A percentile compares a stretch with the other conserved stretches of the same genome.
Conservation (phyloP, 2,797 vertebrate genomes). For the Pelodytes ibericus region DNA sequence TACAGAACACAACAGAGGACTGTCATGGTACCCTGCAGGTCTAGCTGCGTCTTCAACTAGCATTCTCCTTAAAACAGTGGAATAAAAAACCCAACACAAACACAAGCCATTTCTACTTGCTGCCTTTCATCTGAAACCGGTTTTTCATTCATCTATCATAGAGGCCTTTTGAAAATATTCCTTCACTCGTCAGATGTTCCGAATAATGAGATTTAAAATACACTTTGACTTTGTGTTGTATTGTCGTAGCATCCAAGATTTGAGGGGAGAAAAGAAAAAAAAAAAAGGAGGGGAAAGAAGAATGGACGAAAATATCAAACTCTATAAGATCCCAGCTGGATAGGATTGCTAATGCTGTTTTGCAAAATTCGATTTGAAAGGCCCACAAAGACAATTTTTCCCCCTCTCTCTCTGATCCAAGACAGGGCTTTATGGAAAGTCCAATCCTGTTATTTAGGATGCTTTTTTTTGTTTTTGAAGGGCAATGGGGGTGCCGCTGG, state of each 20-base stretch:
- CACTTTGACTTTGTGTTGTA: conserved; percentile 69
- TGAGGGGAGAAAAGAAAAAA: conserved; percentile 5
- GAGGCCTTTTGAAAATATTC: conserved; percentile 76
- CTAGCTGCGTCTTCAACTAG: conserved; percentile 62
- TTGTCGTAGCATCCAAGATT: conserved; percentile 61
- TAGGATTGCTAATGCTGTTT: conserved; percentile 77
- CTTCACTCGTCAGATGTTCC: conserved; percentile 81
- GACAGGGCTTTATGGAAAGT: conserved; percentile 30
- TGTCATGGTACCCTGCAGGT: conserved; percentile 70
- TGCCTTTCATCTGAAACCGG: conserved; percentile 81
- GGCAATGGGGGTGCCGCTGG: conserved; percentile 22
- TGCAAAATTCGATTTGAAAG: conserved; percentile 76
- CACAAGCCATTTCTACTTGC: conserved; percentile 24
- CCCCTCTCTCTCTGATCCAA: conserved; percentile 56
- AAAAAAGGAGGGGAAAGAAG: conserved; percentile 49
- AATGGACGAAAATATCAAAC: conserved; percentile 61
- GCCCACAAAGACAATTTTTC: conserved; percentile 65
- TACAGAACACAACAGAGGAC: conserved; percentile 63
- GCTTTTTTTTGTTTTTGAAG: conserved; percentile 49
- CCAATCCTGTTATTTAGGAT: conserved; percentile 65
- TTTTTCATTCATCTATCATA: conserved; percentile 79
- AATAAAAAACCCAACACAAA: conserved; percentile 64
- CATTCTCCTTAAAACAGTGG: conserved; percentile 66
- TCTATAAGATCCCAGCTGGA: conserved; percentile 68
- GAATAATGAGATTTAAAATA: conserved; percentile 82